Percentiles rank a stretch among this genome's conserved stretches.
These are phyloP conservation scores for Lithobates sylvaticus DNA, from an alignment of 2,797 vertebrate species.

Conservation along the genomic window DNA sequence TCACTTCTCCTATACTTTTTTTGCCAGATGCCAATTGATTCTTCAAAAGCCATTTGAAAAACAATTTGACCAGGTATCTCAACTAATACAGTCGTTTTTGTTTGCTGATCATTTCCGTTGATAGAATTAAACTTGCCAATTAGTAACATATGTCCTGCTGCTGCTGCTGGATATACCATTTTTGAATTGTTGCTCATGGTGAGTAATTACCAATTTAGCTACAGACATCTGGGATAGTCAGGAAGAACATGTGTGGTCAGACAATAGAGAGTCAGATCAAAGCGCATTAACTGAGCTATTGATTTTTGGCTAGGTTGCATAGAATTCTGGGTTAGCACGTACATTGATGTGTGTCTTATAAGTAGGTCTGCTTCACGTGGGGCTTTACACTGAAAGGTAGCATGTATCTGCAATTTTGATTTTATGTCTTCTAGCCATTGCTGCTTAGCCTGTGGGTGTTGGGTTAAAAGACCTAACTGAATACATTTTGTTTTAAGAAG, in stretches of 20 bases:
- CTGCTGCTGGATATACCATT: not conserved
- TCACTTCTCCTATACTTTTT: too few relatives aligned
- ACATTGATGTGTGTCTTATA: conserved; percentile 11
- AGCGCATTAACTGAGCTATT: conserved; percentile 26
- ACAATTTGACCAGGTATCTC: too few relatives aligned
- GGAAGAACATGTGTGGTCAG: conserved; percentile 16
- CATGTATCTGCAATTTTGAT: not conserved
- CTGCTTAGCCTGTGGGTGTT: not conserved
- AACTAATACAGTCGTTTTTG: not conserved
- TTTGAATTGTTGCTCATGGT: conserved; percentile 28
- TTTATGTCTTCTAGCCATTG: not conserved
- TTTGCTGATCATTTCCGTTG: not conserved
- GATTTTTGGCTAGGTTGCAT: conserved; percentile 37
- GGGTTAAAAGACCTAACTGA: not conserved
- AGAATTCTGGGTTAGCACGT: conserved; percentile 8
- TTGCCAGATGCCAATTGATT: too few relatives aligned
- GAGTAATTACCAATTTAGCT: conserved; percentile 34
- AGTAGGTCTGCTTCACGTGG: not conserved
- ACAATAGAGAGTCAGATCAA: conserved; percentile 20
- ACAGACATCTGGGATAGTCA: conserved; percentile 15
- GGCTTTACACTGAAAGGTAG: conserved; percentile 2
- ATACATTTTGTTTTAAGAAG: not conserved
- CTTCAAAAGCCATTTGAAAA: too few relatives aligned
- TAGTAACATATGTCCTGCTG: conserved; percentile 13
- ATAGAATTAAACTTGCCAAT: conserved; percentile 10